Base-by-base conservation (phyloP, 2,113 vertebrate species). In the Caranx ignobilis region DNA sequence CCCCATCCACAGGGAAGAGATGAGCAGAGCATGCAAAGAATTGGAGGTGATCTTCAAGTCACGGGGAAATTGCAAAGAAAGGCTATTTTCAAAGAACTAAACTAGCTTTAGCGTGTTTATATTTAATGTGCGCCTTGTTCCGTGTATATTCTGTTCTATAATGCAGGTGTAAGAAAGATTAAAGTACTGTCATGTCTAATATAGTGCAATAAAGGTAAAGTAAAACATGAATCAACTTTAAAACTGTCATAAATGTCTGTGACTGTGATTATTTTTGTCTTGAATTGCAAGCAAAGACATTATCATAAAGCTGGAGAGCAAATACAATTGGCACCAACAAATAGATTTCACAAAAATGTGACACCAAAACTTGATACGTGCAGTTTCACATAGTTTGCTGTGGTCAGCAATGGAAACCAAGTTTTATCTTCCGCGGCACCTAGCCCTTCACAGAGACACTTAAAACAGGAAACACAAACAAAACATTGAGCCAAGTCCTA, bases 381-480 rank as follows among this genome's bases (percentile, higher is more conserved):
- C 19, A 41, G 57, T 75, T 71, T 61, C 26, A 43, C n/a, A 52
- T 26, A n/a, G 9, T 56, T 41, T 56, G 41, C 37, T 61, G 19
- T 66, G 31, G 55, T 56, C 75, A 50, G 56, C 31, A 34, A 59
- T 75, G 13, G 39, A 79, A 82, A 78, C 31, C 41, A 18, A 63
- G 64, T 67, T 81, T 48, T 66, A 71, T 70, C 66, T 47, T 47
- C n/a, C 60, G 54, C 59, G 75, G 19, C 32, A 66, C 73, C 67
- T 67, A 59, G 2, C 67, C 55, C 77, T 82, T 84, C 82, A 68
- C 72, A 85, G 84, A 68, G 85, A 75, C 81, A 77, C 82, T 88
- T 89, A 75, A 82, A 84, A 75, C 79, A 91, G 89, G 88, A 92
- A 92, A 91, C 87, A 87, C 87, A 91, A 93, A 93, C 88, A 93